These are phyloP conservation scores for Pluvialis apricaria DNA, from an alignment of 2,113 vertebrate species.

Conservation along the genomic window DNA sequence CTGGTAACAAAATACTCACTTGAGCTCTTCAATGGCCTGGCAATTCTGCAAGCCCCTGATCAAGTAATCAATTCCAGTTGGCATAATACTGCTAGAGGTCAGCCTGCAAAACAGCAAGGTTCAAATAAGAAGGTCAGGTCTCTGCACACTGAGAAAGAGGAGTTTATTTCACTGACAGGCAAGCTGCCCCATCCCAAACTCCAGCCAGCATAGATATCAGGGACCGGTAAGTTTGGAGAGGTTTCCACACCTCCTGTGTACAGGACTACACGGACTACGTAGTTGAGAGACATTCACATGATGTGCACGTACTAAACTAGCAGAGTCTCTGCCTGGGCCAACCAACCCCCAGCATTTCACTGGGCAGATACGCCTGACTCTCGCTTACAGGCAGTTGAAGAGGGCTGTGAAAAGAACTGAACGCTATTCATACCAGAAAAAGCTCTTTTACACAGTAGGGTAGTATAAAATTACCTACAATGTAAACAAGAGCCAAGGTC, in stretches of 20 bases:
- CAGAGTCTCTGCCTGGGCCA: neutral
- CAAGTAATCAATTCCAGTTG: slow-evolving; percentile 40
- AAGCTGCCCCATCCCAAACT: neutral
- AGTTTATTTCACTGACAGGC: neutral
- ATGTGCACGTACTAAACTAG: neutral
- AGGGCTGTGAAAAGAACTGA: neutral
- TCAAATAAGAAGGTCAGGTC: neutral
- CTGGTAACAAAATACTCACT: slow-evolving; percentile 68
- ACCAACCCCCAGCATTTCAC: neutral
- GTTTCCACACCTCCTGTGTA: neutral
- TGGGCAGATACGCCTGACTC: neutral
- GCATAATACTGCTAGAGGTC: slow-evolving; percentile 60
- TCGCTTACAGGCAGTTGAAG: neutral
- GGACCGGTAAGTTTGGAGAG: neutral
- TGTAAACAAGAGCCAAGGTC: neutral
- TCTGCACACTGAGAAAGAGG: neutral
- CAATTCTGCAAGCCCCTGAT: slow-evolving; percentile 74
- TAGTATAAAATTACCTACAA: neutral
- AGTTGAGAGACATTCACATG: neutral
- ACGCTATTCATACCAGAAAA: neutral
- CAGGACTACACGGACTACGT: neutral
- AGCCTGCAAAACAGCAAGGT: slow-evolving; percentile 69
- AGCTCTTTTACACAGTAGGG: neutral
- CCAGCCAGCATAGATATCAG: neutral
- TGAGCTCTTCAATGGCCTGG: slow-evolving; percentile 78